Base-by-base conservation (phyloP, 2,113 vertebrate species). In the Ciconia boyciana region DNA sequence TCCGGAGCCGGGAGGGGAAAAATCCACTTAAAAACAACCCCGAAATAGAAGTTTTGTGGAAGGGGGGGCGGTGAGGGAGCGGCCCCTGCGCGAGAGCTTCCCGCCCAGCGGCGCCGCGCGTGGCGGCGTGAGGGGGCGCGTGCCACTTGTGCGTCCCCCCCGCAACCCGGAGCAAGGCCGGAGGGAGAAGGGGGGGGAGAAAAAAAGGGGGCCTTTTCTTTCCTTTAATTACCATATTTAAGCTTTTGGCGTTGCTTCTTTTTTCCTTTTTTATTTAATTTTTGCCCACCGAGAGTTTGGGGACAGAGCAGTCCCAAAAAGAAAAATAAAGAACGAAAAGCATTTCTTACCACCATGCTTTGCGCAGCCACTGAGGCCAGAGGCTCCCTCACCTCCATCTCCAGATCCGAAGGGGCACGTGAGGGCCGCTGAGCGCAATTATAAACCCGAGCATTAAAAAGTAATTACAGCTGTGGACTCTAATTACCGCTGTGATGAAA, bases 381-480 rank as follows among this genome's bases (percentile, higher is more conserved):
- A 31, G 48, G 39, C 32, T 25, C 57, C 17, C 61, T 68, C 62
- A 22, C 41, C 79, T 57, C 83, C 36, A 46, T 34, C 28, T 2
- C 36, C 49, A 24, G 44, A 34, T 13, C 48, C 15, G 10, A 51
- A 39, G 85, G 70, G 71, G 80, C 76, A 75, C 4, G 9, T n/a
- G 88, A 25, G 86, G 51, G 77, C 87, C 12, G 44, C 89, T 26
- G 57, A 68, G 75, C 24, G 22, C 91, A 97, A 96, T 97, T 95
- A 95, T 60, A 91, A 96, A 89, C 22, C 58, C 16, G 39, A 84
- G 90, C 26, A 6, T 43, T 89, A 94, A 90, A 55, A 85, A 90
- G 84, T 97, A 97, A 97, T 96, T 96, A 96, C 82, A 85, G 58
- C 86, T 74, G 58, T 76, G 49, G 58, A 48, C 44, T 94, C 91